Evolutionary conservation across 1,140 invertebrate genomes (phyloP).

Genomic region (Nasonia giraulti): DNA sequence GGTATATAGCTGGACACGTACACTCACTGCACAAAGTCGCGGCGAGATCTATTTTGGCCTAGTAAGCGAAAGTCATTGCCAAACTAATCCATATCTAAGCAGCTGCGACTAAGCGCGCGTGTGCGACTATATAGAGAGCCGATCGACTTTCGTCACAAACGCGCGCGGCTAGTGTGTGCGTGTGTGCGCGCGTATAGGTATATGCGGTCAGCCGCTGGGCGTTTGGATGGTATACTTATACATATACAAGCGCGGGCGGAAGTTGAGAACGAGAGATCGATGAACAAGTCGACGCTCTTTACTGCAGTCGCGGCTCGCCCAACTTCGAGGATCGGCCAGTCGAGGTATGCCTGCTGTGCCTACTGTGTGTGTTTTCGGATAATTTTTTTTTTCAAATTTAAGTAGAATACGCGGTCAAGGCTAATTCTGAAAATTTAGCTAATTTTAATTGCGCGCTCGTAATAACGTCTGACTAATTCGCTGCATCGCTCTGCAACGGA

Average conservation of each 20-base stretch:
- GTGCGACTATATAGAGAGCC: background rate
- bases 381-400: too few relatives aligned
- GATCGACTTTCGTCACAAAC: background rate
- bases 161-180: background rate
- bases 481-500: too few relatives aligned
- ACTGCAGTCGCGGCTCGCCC: background rate
- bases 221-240: background rate
- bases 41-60: slow-evolving; percentile 55
- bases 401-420: too few relatives aligned
- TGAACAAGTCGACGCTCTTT: background rate
- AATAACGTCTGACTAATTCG: too few relatives aligned
- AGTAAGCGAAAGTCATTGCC: slow-evolving; percentile 59
- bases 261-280: background rate
- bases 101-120: background rate
- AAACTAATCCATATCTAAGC: slow-evolving; percentile 54
- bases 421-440: too few relatives aligned
- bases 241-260: background rate
- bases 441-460: too few relatives aligned
- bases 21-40: background rate
- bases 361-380: too few relatives aligned
- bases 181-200: background rate
- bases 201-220: background rate
- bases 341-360: background rate
- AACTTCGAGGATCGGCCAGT: background rate
- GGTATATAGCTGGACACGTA: background rate